These are phyloP conservation scores for Physella acuta DNA, from an alignment of 1,140 invertebrate species.

Conservation along the genomic window DNA sequence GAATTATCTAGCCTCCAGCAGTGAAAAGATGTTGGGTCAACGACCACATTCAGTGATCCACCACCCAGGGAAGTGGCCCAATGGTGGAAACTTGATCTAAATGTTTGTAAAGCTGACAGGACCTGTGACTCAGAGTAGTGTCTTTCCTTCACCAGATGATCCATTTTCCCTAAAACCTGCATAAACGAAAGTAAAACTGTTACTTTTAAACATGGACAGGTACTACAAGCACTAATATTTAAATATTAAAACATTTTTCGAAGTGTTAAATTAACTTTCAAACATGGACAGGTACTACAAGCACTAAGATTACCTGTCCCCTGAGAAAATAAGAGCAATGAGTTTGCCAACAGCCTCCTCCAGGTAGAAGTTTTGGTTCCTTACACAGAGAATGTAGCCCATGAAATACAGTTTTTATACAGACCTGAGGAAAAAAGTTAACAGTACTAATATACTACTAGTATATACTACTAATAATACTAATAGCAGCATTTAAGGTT, in stretches of 20 bases:
- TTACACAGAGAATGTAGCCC: slow-evolving; percentile 10
- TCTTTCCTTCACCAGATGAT: neutral
- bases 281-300: no score
- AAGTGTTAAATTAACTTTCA: no score
- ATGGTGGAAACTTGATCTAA: slow-evolving; percentile 1
- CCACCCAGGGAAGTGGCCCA: neutral
- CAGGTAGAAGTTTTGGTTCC: slow-evolving; percentile 3
- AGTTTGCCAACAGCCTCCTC: slow-evolving; percentile 21
- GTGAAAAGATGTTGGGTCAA: slow-evolving; percentile 12
- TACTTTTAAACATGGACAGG: no score
- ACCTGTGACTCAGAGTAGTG: slow-evolving; percentile 8
- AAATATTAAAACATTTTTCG: no score
- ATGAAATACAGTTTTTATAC: slow-evolving; percentile 6
- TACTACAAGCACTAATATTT: no score
- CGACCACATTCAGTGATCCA: neutral
- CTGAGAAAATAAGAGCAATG: slow-evolving; percentile 15
- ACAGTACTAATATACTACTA: no score
- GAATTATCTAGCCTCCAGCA: slow-evolving; percentile 13
- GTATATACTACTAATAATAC: no score
- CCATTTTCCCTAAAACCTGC: neutral
- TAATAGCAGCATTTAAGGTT: no score
- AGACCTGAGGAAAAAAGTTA: slow-evolving; percentile 12
- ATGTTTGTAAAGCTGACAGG: neutral
- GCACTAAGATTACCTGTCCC: no score
- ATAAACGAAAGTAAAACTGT: no score